These are phyloP conservation scores for Drosophila histrio DNA, from an alignment of 2,888 invertebrate species.

Conservation along the genomic window DNA sequence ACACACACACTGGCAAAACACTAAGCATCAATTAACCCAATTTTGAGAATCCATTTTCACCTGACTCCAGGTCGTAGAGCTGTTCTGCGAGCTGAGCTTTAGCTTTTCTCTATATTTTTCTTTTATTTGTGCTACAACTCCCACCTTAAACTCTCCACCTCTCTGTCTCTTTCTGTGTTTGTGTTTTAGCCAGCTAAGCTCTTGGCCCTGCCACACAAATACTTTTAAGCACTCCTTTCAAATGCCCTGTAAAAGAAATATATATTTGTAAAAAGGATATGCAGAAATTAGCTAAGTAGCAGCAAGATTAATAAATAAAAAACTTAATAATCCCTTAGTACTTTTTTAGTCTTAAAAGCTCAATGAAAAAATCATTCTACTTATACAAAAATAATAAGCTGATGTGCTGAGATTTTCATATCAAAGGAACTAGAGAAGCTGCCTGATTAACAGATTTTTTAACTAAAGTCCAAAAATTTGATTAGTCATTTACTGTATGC, in stretches of 20 bases:
- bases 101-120: constrained; percentile 34
- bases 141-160: not conserved
- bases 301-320: no score
- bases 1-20: constrained; percentile 43
- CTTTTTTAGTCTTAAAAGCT: no score
- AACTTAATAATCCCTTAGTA: no score
- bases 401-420: no score
- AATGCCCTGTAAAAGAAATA: constrained; percentile 5
- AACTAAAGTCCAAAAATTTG: no score
- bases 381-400: no score
- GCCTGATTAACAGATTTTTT: no score
- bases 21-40: constrained; percentile 80
- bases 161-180: not conserved
- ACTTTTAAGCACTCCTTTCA: constrained; percentile 25
- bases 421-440: no score
- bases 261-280: not conserved
- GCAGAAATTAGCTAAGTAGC: not conserved
- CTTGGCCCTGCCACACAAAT: constrained; percentile 18
- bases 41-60: constrained; percentile 80
- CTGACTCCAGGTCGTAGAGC: constrained; percentile 52
- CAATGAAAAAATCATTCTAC: no score
- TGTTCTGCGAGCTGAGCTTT: constrained; percentile 37
- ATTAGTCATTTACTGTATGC: not conserved
- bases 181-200: constrained; percentile 44
- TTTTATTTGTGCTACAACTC: constrained; percentile 24